These are phyloP conservation scores for Pelobates cultripes DNA, from an alignment of 2,797 vertebrate species.

Conservation along the genomic window DNA sequence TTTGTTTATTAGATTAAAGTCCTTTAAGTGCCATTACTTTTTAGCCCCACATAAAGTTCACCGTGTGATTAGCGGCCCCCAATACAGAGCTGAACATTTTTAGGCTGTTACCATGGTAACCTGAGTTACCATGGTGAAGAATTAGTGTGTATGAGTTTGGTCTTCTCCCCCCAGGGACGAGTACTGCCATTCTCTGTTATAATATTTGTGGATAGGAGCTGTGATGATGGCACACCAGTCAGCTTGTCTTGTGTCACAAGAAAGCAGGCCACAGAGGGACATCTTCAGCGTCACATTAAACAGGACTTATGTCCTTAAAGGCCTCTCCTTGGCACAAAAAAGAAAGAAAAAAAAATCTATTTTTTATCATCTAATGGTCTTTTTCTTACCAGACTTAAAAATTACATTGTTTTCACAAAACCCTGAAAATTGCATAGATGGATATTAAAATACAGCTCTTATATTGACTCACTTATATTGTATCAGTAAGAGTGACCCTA, in stretches of 20 bases:
- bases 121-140: slow-evolving; percentile 45
- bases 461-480: too few relatives aligned
- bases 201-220: slow-evolving; percentile 20
- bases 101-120: slow-evolving; percentile 40
- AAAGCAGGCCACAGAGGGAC: background rate
- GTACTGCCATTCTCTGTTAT: slow-evolving; percentile 14
- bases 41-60: slow-evolving; percentile 13
- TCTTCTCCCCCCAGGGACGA: slow-evolving; percentile 1
- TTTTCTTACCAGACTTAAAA: too few relatives aligned
- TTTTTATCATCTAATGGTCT: too few relatives aligned
- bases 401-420: too few relatives aligned
- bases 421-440: too few relatives aligned
- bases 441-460: too few relatives aligned
- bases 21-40: background rate
- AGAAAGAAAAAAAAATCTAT: too few relatives aligned
- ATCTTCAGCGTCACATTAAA: background rate
- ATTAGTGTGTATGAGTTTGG: slow-evolving; percentile 36
- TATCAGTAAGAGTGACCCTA: too few relatives aligned
- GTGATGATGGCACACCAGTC: background rate
- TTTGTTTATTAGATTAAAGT: too few relatives aligned
- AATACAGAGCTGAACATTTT: slow-evolving; percentile 37
- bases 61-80: slow-evolving; percentile 21
- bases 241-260: background rate
- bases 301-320: too few relatives aligned
- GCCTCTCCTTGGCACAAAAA: too few relatives aligned